Base-by-base conservation (phyloP, 1,140 invertebrate species). In the Lepidurus apus region DNA sequence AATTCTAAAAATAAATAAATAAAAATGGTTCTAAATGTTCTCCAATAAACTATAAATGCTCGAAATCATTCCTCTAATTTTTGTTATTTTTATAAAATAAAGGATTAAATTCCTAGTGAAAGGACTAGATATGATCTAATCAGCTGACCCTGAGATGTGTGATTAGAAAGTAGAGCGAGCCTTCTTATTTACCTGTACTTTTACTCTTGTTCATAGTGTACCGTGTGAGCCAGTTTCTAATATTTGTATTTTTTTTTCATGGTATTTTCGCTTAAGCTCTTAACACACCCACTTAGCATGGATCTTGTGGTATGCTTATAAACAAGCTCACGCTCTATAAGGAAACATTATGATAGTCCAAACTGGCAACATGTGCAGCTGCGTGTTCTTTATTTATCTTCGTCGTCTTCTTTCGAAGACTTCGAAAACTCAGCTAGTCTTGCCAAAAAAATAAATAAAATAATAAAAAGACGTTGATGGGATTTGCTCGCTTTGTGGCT, bases 131-230 rank as follows among this genome's bases (percentile, higher is more conserved):
- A 34, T 0, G 34, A 34, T 34, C 34, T 34, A 34, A 34, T 34
- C 34, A 34, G 34, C 34, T 65, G 53, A 65, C 53, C 53, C 13
- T 65, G 53, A 65, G 53, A 65, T 17, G 34, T 34, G 4, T 34
- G 17, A 21, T 65, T 65, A 65, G 53, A 65, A 65, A 65, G 53
- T 65, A 65, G 53, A 65, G 53, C 53, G 53, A 65, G 21, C 21
- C 21, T 65, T 65, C 34, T 34, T 34, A 34, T 4, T 34, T 34
- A 34, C 34, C 3, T 34, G 34, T 34, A 34, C 34, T 34, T 34
- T 34, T 34, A 34, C 34, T 65, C 53, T 65, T 13, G 53, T 7
- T 21, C 3, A 13, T 9, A 47, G 53, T 65, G 53, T 21, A 17
- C 21, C 53, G 21, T 65, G 9, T 13, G 53, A 65, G n/a, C 8